Conservation (phyloP, 2,888 invertebrate genomes). For the Cristatella mucedo region DNA sequence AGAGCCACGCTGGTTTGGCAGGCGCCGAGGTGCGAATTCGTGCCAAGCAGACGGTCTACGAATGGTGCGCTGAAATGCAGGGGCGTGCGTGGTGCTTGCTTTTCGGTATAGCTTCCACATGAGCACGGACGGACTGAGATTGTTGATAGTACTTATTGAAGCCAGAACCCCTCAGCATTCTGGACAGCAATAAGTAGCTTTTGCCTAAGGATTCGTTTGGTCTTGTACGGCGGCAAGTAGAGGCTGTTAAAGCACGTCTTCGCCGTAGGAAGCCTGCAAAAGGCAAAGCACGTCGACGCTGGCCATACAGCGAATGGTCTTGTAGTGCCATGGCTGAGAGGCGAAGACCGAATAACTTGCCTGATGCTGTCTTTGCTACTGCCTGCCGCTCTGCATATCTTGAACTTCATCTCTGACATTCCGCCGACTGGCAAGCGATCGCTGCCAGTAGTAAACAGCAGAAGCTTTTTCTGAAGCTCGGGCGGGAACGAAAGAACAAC, state of each 20-base stretch:
- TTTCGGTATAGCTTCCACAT: too few species aligned
- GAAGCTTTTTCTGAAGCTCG: slow-evolving; percentile 45
- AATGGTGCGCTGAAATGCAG: too few species aligned
- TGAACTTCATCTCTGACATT: slow-evolving; percentile 49
- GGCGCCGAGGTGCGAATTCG: too few species aligned
- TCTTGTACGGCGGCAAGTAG: slow-evolving; percentile 46
- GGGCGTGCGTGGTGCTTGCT: too few species aligned
- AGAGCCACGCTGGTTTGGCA: too few species aligned
- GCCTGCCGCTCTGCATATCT: slow-evolving; percentile 43
- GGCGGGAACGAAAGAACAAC: slow-evolving; percentile 42
- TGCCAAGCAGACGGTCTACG: too few species aligned
- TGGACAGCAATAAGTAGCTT: slow-evolving; percentile 47
- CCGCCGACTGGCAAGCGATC: slow-evolving; percentile 49
- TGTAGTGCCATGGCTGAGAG: too few species aligned
- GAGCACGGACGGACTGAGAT: too few species aligned
- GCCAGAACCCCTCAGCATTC: slow-evolving; percentile 49
- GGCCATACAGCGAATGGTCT: too few species aligned
- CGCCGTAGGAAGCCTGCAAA: slow-evolving; percentile 45
- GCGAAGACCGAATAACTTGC: too few species aligned
- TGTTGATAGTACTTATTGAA: slow-evolving; percentile 44
- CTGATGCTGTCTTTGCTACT: too few species aligned
- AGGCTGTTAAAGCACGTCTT: slow-evolving; percentile 51
- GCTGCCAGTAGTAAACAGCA: slow-evolving; percentile 47
- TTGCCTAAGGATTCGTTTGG: slow-evolving; percentile 41
- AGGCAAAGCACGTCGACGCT: too few species aligned